Percentiles rank a stretch among this genome's conserved stretches.
Evolutionary conservation across 2,797 vertebrate genomes (phyloP).

Genomic region (Platalea minor): DNA sequence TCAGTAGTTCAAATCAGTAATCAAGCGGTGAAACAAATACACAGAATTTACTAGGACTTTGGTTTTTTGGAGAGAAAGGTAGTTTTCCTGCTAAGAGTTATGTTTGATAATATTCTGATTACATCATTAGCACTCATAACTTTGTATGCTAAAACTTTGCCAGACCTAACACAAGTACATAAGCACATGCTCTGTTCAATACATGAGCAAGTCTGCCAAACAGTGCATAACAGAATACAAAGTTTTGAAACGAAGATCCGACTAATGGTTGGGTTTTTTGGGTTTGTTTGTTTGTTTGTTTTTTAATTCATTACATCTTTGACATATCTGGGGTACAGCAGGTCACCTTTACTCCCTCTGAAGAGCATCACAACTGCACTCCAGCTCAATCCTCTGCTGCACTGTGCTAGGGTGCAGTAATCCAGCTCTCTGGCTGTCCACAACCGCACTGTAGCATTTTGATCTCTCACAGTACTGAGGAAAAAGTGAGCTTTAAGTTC

Average conservation of each 20-base stretch:
- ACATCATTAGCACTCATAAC: neutral
- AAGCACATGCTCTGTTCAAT: neutral
- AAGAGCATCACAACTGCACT: neutral
- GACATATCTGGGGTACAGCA: neutral
- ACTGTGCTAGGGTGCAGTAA: accelerated
- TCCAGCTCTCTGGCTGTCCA: neutral
- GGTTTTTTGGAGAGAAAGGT: neutral
- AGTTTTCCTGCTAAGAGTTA: neutral
- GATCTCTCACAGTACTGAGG: neutral
- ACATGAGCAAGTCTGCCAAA: neutral
- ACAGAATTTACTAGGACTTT: neutral
- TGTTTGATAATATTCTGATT: neutral
- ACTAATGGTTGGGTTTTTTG: neutral
- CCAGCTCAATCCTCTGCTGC: neutral
- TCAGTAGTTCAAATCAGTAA: neutral
- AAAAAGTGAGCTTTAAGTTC: neutral
- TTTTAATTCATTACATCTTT: neutral
- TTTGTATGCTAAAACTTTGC: neutral
- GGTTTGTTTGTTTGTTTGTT: neutral
- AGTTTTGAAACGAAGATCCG: neutral
- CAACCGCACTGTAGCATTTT: neutral
- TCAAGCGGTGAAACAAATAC: neutral
- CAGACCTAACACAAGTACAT: neutral
- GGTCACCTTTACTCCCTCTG: neutral
- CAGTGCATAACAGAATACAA: neutral